Base-by-base conservation (phyloP, 2,888 invertebrate genomes). In the Erpobdella octoculata region DNA sequence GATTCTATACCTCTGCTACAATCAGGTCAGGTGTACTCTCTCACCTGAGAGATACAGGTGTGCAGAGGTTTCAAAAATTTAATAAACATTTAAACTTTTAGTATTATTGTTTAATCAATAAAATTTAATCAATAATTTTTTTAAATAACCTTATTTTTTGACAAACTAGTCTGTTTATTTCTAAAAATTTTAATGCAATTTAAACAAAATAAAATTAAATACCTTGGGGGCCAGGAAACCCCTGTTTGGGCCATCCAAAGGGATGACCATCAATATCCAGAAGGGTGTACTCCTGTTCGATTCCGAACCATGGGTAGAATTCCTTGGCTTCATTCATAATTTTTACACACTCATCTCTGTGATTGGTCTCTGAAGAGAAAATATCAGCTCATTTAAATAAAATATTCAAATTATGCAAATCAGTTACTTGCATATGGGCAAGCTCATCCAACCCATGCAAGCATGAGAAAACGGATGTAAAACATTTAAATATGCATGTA, bases 271-370 rank as follows among this genome's bases (percentile, higher is more conserved):
- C 82, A 28, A 75, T 72, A 76, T 85, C 86, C 70, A 86, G 76
- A 28, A 86, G 78, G 3, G 85, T 85, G 79, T 86, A 86, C 78
- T 86, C 86, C 77, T 86, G 86, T 72, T 86, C 86, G 74, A 85
- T 84, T 46, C 85, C 85, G 77, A 86, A 85, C 85, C 85, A 85
- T 3, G 85, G 85, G 0, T 81, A 76, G 38, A 80, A 78, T 15
- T 79, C 78, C 70, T 79, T 80, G 58, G 80, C 83, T 74, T 79
- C 77, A 6, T 84, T 80, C 85, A 86, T 86, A 1, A 81, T 82
- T 70, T 82, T 80, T 9, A 78, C 75, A 76, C 86, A 86, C 0
- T 80, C 78, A 41, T 78, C 76, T 64, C 86, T 80, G 68, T 83
- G 80, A 79, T 86, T 86, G 69, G 85, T 80, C 48, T 80, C 81